Conservation (phyloP, 1,140 invertebrate species). For the Nasonia longicornis region DNA sequence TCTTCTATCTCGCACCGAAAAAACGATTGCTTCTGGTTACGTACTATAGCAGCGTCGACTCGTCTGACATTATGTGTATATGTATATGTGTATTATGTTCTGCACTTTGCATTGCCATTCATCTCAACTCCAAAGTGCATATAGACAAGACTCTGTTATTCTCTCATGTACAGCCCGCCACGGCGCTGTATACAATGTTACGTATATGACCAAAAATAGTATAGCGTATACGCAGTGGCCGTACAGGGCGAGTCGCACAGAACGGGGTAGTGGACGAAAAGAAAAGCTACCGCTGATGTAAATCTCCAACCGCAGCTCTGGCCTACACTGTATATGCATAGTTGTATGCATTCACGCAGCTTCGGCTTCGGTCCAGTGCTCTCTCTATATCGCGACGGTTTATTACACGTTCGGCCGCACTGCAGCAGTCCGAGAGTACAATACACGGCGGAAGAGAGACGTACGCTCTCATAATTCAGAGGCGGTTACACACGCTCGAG, state of each 20-base stretch:
- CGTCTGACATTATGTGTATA: not conserved
- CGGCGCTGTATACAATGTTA: too few species aligned
- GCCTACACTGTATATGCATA: too few species aligned
- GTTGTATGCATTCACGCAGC: not conserved
- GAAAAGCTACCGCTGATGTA: not conserved
- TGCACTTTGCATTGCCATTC: constrained; percentile 44
- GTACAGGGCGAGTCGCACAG: not conserved
- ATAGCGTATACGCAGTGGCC: too few species aligned
- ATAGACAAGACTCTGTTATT: too few species aligned
- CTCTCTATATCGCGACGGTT: not conserved
- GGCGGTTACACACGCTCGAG: not conserved
- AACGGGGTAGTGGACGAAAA: not conserved
- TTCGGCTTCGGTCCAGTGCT: not conserved
- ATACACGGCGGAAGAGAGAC: not conserved
- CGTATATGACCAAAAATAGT: too few species aligned
- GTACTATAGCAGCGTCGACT: not conserved
- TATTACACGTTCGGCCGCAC: not conserved
- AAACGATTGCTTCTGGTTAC: not conserved
- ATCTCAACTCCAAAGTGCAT: constrained; percentile 33
- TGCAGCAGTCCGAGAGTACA: not conserved
- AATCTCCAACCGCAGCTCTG: not conserved
- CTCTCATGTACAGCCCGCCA: too few species aligned
- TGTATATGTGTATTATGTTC: constrained; percentile 7
- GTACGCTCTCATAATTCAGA: not conserved
- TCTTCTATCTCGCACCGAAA: not conserved